Percentiles rank a stretch among this genome's conserved stretches.
phyloP scores from a whole-genome alignment of 1,140 invertebrate species.

The Amphibalanus amphitrite region DNA sequence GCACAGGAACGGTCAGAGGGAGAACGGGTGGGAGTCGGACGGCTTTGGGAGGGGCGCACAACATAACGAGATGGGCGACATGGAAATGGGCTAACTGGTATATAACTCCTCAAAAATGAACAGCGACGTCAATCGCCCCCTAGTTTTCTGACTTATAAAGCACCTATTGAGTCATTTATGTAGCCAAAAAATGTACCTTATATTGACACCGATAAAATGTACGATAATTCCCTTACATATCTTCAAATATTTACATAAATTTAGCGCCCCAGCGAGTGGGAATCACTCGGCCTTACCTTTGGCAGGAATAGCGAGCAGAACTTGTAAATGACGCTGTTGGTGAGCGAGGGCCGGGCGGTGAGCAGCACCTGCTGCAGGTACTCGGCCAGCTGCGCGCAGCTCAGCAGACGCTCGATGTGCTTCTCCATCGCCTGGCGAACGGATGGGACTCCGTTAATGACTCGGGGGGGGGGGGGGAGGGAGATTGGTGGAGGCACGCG shows the following conservation, averaged over 20 bases:
- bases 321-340: constrained; percentile 56
- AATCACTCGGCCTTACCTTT: constrained; percentile 41
- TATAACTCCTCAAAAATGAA: background rate
- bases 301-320: constrained; percentile 67
- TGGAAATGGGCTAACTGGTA: too few species aligned
- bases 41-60: too few species aligned
- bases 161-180: background rate
- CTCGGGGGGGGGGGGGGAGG: too few species aligned
- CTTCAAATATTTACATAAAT: background rate
- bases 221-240: background rate
- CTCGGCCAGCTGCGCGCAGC: constrained; percentile 37
- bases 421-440: background rate
- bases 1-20: too few species aligned
- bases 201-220: background rate
- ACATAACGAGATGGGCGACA: too few species aligned
- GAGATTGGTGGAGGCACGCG: too few species aligned
- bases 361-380: constrained; percentile 63
- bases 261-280: background rate
- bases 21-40: too few species aligned
- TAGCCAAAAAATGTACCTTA: background rate
- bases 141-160: background rate
- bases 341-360: constrained; percentile 57
- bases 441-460: background rate
- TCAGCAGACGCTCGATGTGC: background rate
- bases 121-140: background rate